Evolutionary conservation across 2,113 vertebrate genomes (phyloP).

Genomic region (Misgurnus anguillicaudatus): DNA sequence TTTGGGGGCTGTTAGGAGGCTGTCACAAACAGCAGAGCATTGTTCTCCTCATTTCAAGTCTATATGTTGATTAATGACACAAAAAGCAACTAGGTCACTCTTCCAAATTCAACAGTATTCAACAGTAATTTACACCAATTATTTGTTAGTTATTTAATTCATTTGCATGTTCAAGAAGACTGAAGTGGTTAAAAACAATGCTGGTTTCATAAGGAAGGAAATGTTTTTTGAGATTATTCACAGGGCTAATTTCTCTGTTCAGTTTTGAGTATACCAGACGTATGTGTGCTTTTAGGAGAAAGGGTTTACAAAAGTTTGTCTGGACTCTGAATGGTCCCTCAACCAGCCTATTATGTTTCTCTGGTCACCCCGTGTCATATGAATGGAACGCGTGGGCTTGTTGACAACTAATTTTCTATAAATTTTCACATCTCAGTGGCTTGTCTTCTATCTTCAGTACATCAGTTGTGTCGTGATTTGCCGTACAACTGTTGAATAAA

Average conservation of each 20-base stretch:
- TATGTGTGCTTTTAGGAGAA: constrained; percentile 72
- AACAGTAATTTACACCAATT: constrained; percentile 58
- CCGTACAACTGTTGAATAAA: too few species aligned
- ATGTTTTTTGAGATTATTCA: not conserved
- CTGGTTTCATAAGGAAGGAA: not conserved
- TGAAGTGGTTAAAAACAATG: not conserved
- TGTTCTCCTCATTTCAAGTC: constrained; percentile 84
- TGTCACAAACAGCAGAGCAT: constrained; percentile 77
- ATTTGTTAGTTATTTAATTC: constrained; percentile 47
- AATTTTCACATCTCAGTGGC: constrained; percentile 28
- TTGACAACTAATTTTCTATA: constrained; percentile 41
- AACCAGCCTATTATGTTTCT: constrained; percentile 75
- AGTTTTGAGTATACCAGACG: constrained; percentile 15
- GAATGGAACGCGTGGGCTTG: constrained; percentile 40
- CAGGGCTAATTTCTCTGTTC: constrained; percentile 58
- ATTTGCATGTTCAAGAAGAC: not conserved
- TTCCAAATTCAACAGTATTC: constrained; percentile 87
- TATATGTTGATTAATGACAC: constrained; percentile 87
- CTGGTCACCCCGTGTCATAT: constrained; percentile 56
- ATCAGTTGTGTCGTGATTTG: not conserved
- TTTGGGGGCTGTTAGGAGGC: constrained; percentile 67
- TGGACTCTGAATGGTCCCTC: constrained; percentile 57
- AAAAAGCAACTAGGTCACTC: constrained; percentile 87
- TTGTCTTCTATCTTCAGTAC: constrained; percentile 8
- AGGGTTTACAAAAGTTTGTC: constrained; percentile 65